Evolutionary conservation across 2,888 invertebrate genomes (phyloP), one percentile per base, ranked within the genome.

Genomic region (Amphipoea lucens): DNA sequence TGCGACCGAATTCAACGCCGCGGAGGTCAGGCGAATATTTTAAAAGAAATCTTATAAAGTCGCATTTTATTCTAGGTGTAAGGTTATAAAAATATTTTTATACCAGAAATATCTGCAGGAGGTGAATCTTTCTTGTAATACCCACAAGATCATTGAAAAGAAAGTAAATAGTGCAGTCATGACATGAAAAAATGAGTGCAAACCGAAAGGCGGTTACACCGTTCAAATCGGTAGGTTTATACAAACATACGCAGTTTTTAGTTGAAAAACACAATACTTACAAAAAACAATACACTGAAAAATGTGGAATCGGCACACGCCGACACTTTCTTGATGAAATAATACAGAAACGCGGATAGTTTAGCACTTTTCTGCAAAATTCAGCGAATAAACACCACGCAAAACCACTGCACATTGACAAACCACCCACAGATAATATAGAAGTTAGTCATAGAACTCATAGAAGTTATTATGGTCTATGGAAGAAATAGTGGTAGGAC

Each of bases 341-440:
- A 72, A 60, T 54, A 54, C 14, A 67, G 62, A 72, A 80, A 65
- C 65, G 71, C 76, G 29, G 45, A 74, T 76, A 76, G 65, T 75
- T 73, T 54, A 79, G 42, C 80, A 87, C 88, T 88, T 81, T 83
- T 71, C 14, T 36, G 66, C 68, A 62, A 75, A 72, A 78, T 76
- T 84, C 75, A 75, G 66, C 72, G 65, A 48, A 60, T 82, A 89
- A 86, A 89, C 88, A 89, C 82, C 85, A 88, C 68, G 82, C 84
- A 88, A 81, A 83, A 70, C 69, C 62, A 84, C 60, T 54, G 76
- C 87, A 80, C 85, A 83, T 84, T 85, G 84, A 81, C 75, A 73
- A 78, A 11, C 63, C 7, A 36, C 0, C 75, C 82, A 84, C 75
- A 86, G 86, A 86, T 60, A 76, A 66, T 29, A 9, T 29, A 80